Evolutionary conservation across 1,140 invertebrate species (phyloP).

Genomic region (Lysiphlebus fabarum): DNA sequence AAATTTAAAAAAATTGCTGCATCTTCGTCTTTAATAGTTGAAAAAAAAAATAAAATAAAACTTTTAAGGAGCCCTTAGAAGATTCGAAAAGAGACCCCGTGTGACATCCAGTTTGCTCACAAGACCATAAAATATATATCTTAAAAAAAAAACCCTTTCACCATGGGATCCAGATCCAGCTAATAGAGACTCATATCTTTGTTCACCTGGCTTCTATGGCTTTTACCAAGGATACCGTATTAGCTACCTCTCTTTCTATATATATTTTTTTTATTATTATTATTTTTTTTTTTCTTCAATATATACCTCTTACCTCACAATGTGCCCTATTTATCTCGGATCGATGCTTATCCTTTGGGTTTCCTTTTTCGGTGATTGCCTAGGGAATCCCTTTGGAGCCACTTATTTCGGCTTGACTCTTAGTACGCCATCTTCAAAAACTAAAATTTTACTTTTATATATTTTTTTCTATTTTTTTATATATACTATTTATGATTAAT

Average conservation of each 20-base stretch:
- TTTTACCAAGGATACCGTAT: background rate
- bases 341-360: slow-evolving; percentile 19
- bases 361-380: background rate
- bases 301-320: slow-evolving; percentile 10
- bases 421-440: slow-evolving; percentile 1
- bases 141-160: slow-evolving; percentile 42
- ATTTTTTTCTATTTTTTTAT: too few species aligned
- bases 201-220: slow-evolving; percentile 6
- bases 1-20: slow-evolving; percentile 2
- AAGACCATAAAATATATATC: slow-evolving; percentile 46
- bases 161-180: slow-evolving; percentile 24
- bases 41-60: too few species aligned
- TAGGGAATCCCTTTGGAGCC: background rate
- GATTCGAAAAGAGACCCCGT: slow-evolving; percentile 20
- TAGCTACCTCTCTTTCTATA: slow-evolving; percentile 2
- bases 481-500: too few species aligned
- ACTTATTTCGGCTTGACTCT: slow-evolving; percentile 9
- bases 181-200: slow-evolving; percentile 38
- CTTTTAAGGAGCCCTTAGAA: slow-evolving; percentile 20
- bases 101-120: slow-evolving; percentile 47
- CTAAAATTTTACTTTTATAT: background rate
- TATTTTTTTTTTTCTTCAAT: background rate
- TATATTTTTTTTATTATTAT: too few species aligned
- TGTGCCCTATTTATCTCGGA: slow-evolving; percentile 20
- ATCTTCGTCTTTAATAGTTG: slow-evolving; percentile 8